Evolutionary conservation across 2,888 invertebrate species (phyloP), one percentile per base, ranked within the genome.

Genomic region (Pherbina coryleti): DNA sequence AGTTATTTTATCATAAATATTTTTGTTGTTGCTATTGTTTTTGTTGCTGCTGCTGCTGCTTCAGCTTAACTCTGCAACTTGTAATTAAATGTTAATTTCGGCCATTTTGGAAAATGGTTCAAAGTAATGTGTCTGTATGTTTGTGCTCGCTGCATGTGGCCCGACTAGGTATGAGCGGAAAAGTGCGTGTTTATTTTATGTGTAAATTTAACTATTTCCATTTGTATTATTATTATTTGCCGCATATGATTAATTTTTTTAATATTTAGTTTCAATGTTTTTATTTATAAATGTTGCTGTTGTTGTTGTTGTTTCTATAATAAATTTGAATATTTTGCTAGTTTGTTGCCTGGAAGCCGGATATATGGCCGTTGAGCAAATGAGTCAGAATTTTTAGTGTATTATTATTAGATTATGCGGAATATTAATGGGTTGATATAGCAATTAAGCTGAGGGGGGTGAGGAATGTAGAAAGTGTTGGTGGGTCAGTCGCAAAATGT

Each of bases 111-210:
- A 55, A 31, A 64, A 28, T 31, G 31, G 8, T 8, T 8, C 8
- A 37, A 37, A 37, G 9, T 37, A 7, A 44, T 44, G 14, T 2
- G 11, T 44, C 11, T 44, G 69, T 69, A 19, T 34, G 34, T 37
- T 9, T 31, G 49, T 49, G 69, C 3, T 19, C 14, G 49, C 25
- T 5, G 14, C 22, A 14, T 60, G 25, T 28, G 25, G 22, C 4
- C 25, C 11, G 69, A n/a, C 9, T 51, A 14, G 17, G 49, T 28
- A 9, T 37, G 37, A 19, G 79, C 81, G 78, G 81, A 78, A 79
- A 80, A 81, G 83, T 84, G 85, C 84, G 85, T 85, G 85, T 78
- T 84, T 69, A 80, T 72, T 82, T 81, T 81, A 81, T 82, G 79
- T 74, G 66, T 74, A 64, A 64, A 72, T 60, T 62, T 51, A 69